phyloP scores from a whole-genome alignment of 2,797 vertebrate genomes.

The Microchirus variegatus region DNA sequence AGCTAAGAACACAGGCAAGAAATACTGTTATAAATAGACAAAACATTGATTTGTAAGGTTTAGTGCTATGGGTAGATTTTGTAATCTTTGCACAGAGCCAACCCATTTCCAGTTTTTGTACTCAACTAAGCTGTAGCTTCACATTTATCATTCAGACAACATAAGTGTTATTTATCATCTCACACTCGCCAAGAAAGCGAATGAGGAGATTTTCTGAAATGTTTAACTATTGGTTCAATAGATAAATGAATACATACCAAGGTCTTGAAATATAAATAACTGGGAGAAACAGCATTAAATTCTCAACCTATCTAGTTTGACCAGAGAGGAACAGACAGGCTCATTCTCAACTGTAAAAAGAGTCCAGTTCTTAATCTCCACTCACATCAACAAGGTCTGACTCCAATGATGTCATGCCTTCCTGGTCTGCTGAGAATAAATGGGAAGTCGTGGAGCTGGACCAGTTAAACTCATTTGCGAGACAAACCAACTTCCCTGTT shows the following conservation, averaged over 20 bases:
- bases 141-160: no score
- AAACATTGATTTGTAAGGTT: background rate
- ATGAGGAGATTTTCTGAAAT: no score
- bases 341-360: background rate
- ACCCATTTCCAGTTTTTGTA: no score
- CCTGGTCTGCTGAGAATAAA: conserved; percentile 32
- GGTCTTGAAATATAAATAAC: no score
- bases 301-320: background rate
- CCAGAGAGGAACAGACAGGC: background rate
- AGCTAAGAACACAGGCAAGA: background rate
- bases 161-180: background rate
- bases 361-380: background rate
- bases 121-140: no score
- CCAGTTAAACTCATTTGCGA: conserved; percentile 50
- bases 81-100: no score
- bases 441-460: conserved; percentile 26
- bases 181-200: background rate
- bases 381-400: conserved; percentile 4
- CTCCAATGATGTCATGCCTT: conserved; percentile 50
- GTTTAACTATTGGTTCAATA: no score
- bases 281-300: no score
- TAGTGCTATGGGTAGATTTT: background rate
- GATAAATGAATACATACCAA: no score
- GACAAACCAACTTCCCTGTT: conserved; percentile 58
- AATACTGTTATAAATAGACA: no score